Conservation (phyloP, 2,113 vertebrate genomes). For the Microcebus ravelobensis region DNA sequence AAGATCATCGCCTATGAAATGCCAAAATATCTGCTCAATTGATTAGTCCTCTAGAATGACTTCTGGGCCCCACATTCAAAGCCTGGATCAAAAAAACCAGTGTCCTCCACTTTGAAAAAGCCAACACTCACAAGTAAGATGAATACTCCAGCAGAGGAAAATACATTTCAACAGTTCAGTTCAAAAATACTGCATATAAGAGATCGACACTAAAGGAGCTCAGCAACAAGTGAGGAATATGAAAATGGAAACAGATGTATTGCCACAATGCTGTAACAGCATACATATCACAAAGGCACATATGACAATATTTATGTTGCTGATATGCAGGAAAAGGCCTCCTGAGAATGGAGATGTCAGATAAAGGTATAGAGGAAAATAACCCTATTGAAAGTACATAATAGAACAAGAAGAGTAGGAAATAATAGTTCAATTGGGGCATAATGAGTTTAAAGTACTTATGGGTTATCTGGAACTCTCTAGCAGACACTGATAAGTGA, state of each 20-base stretch:
- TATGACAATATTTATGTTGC: neutral
- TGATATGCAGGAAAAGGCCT: neutral
- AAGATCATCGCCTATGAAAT: conserved; percentile 52
- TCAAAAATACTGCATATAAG: conserved; percentile 6
- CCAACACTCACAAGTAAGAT: neutral
- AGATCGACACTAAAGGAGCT: neutral
- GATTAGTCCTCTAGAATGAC: neutral
- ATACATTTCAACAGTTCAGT: neutral
- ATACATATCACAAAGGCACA: neutral
- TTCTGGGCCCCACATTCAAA: neutral
- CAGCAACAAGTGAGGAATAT: neutral
- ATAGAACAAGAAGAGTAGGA: neutral
- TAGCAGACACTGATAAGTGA: conserved; percentile 1
- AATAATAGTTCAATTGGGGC: neutral
- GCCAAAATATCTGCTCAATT: conserved; percentile 21
- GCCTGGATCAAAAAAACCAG: conserved; percentile 17
- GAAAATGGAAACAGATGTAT: neutral
- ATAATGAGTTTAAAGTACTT: neutral
- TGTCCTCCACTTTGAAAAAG: conserved; percentile 46
- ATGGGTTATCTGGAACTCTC: neutral
- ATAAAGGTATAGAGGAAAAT: neutral
- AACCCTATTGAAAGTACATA: neutral
- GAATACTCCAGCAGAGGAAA: neutral
- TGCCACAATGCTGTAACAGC: neutral
- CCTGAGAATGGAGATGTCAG: neutral